Conservation (phyloP, 2,888 invertebrate genomes). For the Actias luna region DNA sequence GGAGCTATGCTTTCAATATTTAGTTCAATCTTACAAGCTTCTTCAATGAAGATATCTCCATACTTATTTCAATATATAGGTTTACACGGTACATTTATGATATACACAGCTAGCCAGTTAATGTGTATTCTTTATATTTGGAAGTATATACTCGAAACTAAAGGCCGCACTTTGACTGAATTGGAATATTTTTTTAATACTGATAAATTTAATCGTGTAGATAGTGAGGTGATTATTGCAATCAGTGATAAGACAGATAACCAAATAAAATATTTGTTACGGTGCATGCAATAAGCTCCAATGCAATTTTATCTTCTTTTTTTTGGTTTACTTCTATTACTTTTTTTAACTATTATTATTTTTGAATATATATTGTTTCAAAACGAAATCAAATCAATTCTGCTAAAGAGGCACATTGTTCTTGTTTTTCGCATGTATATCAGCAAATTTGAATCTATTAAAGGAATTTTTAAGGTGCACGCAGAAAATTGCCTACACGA, state of each 20-base stretch:
- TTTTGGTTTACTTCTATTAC: no score
- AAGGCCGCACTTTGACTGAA: constrained; percentile 26
- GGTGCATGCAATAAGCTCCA: no score
- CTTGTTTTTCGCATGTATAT: no score
- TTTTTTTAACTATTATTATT: no score
- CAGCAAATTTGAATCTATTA: no score
- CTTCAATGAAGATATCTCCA: constrained; percentile 27
- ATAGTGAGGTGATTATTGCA: not conserved
- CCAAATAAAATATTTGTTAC: no score
- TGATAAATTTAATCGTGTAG: constrained; percentile 9
- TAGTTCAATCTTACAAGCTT: constrained; percentile 23
- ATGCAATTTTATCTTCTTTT: no score
- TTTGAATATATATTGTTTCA: no score
- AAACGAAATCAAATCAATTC: no score
- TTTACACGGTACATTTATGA: constrained; percentile 17
- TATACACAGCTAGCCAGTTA: constrained; percentile 18
- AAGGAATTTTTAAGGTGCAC: no score
- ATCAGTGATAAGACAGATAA: not conserved
- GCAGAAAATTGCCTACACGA: no score
- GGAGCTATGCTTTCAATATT: constrained; percentile 25
- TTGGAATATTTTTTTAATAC: constrained; percentile 27
- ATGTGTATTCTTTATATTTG: constrained; percentile 23
- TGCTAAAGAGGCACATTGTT: no score
- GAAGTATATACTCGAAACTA: constrained; percentile 29
- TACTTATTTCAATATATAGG: constrained; percentile 26